Evolutionary conservation across 1,140 invertebrate species (phyloP), one percentile per base, ranked within the genome.

Genomic region (Lucilia cuprina): DNA sequence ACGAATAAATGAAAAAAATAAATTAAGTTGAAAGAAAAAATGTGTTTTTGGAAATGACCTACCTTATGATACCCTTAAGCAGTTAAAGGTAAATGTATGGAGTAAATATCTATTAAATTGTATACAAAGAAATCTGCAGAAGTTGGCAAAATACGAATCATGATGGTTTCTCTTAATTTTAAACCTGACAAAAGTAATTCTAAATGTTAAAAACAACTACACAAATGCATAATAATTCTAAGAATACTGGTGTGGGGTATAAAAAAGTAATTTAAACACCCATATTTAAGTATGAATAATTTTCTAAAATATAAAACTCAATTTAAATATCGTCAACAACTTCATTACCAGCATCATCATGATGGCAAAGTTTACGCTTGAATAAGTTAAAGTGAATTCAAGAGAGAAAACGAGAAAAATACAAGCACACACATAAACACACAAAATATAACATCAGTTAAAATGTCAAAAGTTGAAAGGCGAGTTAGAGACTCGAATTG

Each of bases 251-350:
- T 30, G 25, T 30, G 2, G 7, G 3, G 0, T 12, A 55, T 1
- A 60, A 60, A 60, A 60, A 19, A 70, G 19, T 7, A 70, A 25
- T 70, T 70, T 12, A 55, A 70, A 21, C 19, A 70, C 9, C 19
- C 19, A 25, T 70, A 60, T 60, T 60, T n/a, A 70, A 70, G 65
- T 70, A 70, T 70, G 65, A 70, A 70, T 25, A 70, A 70, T 70
- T 70, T 70, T n/a, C 65, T 70, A 19, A 19, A 60, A 70, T n/a
- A 70, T 70, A 70, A 70, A 70, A 70, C 65, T 70, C 65, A 70
- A 70, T 70, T 70, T 21, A 70, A 70, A 21, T 21, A 70, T 70
- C 65, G 14, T 60, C 55, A 60, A 14, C 55, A 60, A 17, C 14
- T n/a, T 60, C 55, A 60, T 60, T 5, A 60, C 5, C 55, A 60